phyloP scores from a whole-genome alignment of 1,140 invertebrate genomes.

The Eciton burchellii region DNA sequence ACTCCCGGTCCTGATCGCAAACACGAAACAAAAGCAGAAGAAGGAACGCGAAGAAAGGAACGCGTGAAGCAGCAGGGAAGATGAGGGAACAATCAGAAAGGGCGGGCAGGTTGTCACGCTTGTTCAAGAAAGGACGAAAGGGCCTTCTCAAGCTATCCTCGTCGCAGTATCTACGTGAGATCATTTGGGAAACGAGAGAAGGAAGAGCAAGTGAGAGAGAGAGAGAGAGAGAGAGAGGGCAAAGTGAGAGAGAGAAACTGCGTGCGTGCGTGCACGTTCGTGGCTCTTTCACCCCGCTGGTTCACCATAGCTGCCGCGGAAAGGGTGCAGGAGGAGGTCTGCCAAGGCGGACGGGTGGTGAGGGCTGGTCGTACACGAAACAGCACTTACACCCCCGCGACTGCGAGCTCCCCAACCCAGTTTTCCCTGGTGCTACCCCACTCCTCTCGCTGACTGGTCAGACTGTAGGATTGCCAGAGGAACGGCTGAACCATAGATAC shows the following conservation, averaged over 20 bases:
- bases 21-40: constrained; percentile 42
- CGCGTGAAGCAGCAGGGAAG: constrained; percentile 54
- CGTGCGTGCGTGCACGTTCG: constrained; percentile 17
- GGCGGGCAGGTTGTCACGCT: constrained; percentile 39
- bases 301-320: constrained; percentile 34
- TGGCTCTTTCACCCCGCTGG: constrained; percentile 57
- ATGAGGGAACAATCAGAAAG: constrained; percentile 58
- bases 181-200: constrained; percentile 46
- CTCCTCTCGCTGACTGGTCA: constrained; percentile 69
- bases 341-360: constrained; percentile 45
- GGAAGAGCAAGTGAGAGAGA: background rate
- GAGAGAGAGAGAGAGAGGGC: background rate
- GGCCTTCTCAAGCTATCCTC: constrained; percentile 52
- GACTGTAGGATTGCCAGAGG: constrained; percentile 66
- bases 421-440: constrained; percentile 66
- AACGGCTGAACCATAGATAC: constrained; percentile 63
- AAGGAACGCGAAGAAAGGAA: background rate
- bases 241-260: constrained; percentile 8
- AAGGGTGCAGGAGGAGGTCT: constrained; percentile 27
- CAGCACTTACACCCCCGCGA: constrained; percentile 82
- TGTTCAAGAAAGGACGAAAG: constrained; percentile 53
- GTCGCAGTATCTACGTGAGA: constrained; percentile 43
- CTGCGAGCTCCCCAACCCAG: constrained; percentile 77
- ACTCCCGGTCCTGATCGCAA: constrained; percentile 43
- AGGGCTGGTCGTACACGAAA: constrained; percentile 80